Base-by-base conservation (phyloP, 2,888 invertebrate species). In the Agrotis clavis region DNA sequence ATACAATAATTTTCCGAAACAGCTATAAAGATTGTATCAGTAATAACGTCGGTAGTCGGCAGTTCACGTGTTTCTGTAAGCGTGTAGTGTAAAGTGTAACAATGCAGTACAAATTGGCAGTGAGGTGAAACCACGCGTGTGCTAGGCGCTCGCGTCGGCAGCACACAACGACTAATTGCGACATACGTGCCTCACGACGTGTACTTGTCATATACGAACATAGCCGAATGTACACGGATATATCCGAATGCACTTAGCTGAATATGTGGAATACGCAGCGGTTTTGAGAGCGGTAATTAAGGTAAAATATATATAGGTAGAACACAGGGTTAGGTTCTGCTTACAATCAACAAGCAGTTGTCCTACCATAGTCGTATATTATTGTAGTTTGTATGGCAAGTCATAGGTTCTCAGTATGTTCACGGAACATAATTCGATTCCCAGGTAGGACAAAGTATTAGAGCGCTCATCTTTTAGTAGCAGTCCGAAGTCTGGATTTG, bases 71-170 rank as follows among this genome's bases (percentile, higher is more conserved):
- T 78, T 78, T 57, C 72, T 64, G 67, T 62, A 67, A 74, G 83
- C 81, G 81, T 81, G 83, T 83, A 83, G 81, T 76, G 85, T 83
- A 79, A 79, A 81, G 84, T 84, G 87, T 86, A 86, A 91, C 90
- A 90, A 91, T 90, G 89, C 90, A 88, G 86, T 86, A 88, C 92
- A 93, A 93, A 93, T 93, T 93, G 92, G 90, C 89, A 87, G 87
- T 81, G 88, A 88, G 83, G 89, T 89, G 89, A 89, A 92, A 89
- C 91, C 93, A 91, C 88, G 91, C 91, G 89, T 90, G 84, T 79
- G 83, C 83, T 77, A 86, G 85, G 83, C 85, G 85, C 81, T 84
- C 82, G 77, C 80, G 78, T 79, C 79, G 83, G 82, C 85, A 81
- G 81, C 82, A 87, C 86, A 87, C 86, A 87, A 81, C 85, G 84